A percentile compares a stretch with the other conserved stretches of the same genome.
phyloP scores from a whole-genome alignment of 2,113 vertebrate genomes.

The Macaca mulatta region DNA sequence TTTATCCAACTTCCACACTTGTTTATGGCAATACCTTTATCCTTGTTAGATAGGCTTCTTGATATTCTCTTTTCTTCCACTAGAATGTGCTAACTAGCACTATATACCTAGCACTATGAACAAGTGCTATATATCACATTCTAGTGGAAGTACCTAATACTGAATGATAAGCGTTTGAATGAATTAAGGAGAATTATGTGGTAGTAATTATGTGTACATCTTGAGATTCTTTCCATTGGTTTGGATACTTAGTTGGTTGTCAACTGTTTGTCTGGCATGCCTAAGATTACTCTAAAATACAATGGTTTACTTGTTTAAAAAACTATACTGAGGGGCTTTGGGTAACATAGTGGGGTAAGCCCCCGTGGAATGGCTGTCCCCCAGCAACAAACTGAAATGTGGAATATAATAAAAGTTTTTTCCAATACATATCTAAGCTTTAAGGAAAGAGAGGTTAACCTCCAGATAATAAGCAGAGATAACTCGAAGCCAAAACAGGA shows the following conservation, averaged over 20 bases:
- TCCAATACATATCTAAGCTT: background rate
- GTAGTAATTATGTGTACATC: background rate
- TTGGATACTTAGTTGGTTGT: background rate
- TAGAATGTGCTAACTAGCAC: background rate
- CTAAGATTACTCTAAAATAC: background rate
- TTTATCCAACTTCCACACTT: background rate
- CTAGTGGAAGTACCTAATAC: no score
- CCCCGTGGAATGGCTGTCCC: background rate
- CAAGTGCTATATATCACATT: no score
- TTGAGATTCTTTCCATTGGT: constrained; percentile 17
- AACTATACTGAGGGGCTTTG: background rate
- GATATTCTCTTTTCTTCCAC: constrained; percentile 5
- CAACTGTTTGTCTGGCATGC: background rate
- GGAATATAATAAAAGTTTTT: background rate
- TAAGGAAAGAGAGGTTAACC: background rate
- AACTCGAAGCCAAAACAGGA: background rate
- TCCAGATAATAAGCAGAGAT: background rate
- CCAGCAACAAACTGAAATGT: background rate
- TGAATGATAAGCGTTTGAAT: background rate
- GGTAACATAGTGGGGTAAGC: background rate
- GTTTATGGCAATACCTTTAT: background rate
- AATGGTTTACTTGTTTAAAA: background rate
- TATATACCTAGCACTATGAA: background rate
- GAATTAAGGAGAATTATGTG: constrained; percentile 4
- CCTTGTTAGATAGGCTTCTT: background rate